These are phyloP conservation scores for Trinorchestia longiramus DNA, from an alignment of 1,140 invertebrate genomes.

Conservation along the genomic window DNA sequence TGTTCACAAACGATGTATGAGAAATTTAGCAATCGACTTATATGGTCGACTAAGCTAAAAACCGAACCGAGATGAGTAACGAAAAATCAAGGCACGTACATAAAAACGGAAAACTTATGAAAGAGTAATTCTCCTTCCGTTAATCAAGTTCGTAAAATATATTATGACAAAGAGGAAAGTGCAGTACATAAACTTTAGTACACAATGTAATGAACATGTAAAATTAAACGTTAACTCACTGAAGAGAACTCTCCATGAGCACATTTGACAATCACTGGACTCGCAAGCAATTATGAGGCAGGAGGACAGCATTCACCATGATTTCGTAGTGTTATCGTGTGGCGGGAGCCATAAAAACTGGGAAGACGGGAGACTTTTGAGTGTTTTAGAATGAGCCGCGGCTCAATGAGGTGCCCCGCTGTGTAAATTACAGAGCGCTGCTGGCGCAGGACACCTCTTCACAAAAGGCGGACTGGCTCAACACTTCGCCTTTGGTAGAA, in stretches of 20 bases:
- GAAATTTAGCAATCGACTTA: not conserved
- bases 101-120: no score
- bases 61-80: no score
- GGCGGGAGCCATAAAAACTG: not conserved
- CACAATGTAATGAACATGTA: not conserved
- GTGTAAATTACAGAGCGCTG: conserved; percentile 39
- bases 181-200: not conserved
- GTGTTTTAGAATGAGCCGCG: not conserved
- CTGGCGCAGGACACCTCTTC: not conserved
- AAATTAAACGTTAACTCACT: not conserved
- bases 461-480: conserved; percentile 28
- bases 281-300: conserved; percentile 21
- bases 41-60: no score
- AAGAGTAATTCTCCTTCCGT: not conserved
- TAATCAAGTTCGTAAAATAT: not conserved
- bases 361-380: not conserved
- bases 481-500: not conserved
- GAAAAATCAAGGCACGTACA: no score
- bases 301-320: not conserved
- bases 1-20: not conserved
- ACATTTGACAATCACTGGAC: not conserved
- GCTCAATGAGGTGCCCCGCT: not conserved
- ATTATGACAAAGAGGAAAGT: not conserved
- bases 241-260: not conserved
- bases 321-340: not conserved